phyloP scores from a whole-genome alignment of 1,140 invertebrate species.

The Drosophila rhopaloa region DNA sequence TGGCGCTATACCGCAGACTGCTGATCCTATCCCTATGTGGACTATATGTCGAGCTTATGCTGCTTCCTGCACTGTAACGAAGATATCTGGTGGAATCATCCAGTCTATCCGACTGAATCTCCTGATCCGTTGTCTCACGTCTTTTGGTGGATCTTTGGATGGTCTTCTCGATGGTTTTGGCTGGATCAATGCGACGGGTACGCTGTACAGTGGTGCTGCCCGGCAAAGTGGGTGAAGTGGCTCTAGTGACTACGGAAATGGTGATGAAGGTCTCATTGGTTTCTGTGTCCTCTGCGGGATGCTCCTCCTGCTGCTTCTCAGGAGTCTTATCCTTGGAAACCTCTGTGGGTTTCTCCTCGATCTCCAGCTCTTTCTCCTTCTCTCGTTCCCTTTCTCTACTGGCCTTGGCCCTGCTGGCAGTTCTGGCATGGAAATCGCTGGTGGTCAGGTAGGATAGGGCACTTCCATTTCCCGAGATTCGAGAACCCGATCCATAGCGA shows the following conservation, averaged over 20 bases:
- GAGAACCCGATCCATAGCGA: constrained; percentile 45
- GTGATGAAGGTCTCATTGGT: constrained; percentile 84
- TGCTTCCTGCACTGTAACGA: constrained; percentile 86
- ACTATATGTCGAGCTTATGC: constrained; percentile 87
- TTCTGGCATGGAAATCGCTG: constrained; percentile 77
- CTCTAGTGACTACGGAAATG: constrained; percentile 88
- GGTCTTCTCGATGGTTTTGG: constrained; percentile 89
- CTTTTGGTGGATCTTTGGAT: constrained; percentile 86
- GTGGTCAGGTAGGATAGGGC: constrained; percentile 75
- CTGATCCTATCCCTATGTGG: constrained; percentile 87
- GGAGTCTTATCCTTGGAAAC: constrained; percentile 7
- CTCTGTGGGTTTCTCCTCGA: constrained; percentile 1
- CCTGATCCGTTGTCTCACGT: constrained; percentile 87
- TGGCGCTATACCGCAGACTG: constrained; percentile 79
- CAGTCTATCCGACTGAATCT: constrained; percentile 88
- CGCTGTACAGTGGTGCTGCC: constrained; percentile 87
- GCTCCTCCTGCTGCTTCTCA: constrained; percentile 1
- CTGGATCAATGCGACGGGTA: constrained; percentile 88
- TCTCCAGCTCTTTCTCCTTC: constrained; percentile 21
- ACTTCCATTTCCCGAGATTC: constrained; percentile 45
- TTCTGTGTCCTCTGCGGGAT: not conserved
- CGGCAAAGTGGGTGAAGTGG: constrained; percentile 91
- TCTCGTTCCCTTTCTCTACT: constrained; percentile 71
- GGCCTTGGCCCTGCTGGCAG: constrained; percentile 66
- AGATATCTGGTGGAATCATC: constrained; percentile 88